These are phyloP conservation scores for Paramacrobiotus metropolitanus DNA, from an alignment of 1,140 invertebrate genomes.

Conservation along the genomic window DNA sequence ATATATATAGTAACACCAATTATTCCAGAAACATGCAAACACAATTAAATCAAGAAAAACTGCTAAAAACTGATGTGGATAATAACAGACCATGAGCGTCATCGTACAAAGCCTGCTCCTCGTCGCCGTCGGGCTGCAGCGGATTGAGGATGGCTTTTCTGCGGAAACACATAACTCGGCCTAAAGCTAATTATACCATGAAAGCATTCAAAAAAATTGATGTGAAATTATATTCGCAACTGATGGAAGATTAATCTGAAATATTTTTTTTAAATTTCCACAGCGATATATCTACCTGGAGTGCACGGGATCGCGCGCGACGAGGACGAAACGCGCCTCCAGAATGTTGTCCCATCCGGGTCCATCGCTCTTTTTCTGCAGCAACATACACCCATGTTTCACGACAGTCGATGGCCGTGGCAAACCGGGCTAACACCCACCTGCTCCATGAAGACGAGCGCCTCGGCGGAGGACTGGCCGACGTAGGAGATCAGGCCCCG, in stretches of 20 bases:
- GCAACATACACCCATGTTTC: too few species aligned
- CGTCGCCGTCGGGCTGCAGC: not conserved
- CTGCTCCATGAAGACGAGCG: conserved; percentile 43
- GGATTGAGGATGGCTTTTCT: not conserved
- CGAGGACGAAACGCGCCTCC: conserved; percentile 43
- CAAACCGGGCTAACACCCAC: too few species aligned
- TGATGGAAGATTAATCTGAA: too few species aligned
- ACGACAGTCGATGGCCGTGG: too few species aligned
- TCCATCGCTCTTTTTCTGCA: too few species aligned
- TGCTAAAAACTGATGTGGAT: not conserved
- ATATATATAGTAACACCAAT: conserved; percentile 7
- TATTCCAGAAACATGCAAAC: not conserved
- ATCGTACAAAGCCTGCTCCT: not conserved
- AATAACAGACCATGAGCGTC: too few species aligned
- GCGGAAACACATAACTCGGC: not conserved
- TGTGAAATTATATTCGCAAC: too few species aligned
- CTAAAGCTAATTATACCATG: not conserved
- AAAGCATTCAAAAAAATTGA: not conserved
- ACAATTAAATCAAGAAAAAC: not conserved
- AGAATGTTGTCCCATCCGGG: conserved; percentile 32
- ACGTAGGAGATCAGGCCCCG: conserved; percentile 52
- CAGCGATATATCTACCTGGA: too few species aligned
- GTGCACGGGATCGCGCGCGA: conserved; percentile 41
- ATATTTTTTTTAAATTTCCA: too few species aligned
- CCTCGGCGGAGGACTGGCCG: conserved; percentile 44